Percentiles rank a stretch among this genome's conserved stretches.
Conservation (phyloP, 2,113 vertebrate genomes). For the Vulpes vulpes region DNA sequence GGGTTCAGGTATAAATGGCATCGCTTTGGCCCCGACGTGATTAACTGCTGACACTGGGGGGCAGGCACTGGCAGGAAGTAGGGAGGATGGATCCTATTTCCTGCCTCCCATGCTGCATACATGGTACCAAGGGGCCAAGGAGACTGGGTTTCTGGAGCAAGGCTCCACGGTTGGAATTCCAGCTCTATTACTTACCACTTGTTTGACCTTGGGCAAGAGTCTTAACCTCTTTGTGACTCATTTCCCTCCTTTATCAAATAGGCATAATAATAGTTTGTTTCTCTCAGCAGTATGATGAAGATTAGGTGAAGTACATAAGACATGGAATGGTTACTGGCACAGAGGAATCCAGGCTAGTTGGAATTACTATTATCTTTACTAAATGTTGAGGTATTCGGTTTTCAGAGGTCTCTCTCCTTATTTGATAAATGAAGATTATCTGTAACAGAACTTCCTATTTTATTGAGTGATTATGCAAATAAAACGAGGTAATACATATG, state of each 20-base stretch:
- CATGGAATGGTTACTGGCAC: background rate
- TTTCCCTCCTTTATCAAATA: background rate
- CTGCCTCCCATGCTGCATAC: too few relatives aligned
- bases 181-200: background rate
- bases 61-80: background rate
- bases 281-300: background rate
- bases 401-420: background rate
- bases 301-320: background rate
- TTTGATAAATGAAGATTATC: background rate
- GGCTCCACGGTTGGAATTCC: background rate
- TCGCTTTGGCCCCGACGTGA: background rate
- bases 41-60: background rate
- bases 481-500: background rate
- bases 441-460: background rate
- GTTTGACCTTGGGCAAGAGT: background rate
- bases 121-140: background rate
- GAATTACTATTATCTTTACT: background rate
- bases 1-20: background rate
- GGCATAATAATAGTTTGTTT: background rate
- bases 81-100: background rate
- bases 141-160: background rate
- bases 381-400: background rate
- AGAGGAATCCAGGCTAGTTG: background rate
- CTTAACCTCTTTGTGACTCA: background rate
- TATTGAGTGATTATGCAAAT: background rate